Evolutionary conservation across 2,113 vertebrate genomes (phyloP).

Genomic region (Saguinus midas): DNA sequence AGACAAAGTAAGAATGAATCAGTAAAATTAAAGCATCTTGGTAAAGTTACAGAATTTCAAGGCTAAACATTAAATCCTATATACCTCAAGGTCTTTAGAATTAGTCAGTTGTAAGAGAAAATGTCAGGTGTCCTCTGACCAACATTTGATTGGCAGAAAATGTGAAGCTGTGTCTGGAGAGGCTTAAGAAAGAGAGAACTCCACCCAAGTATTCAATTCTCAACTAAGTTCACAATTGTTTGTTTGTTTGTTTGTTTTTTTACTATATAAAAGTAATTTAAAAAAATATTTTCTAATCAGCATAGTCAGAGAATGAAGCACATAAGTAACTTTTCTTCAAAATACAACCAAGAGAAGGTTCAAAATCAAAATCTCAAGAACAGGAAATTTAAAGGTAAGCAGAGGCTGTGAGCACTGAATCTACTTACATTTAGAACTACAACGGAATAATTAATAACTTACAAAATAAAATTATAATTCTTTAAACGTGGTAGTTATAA

Average conservation of each 20-base stretch:
- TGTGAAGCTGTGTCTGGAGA: background rate
- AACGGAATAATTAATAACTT: background rate
- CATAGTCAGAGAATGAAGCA: background rate
- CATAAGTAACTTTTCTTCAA: background rate
- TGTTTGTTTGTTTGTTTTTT: no score
- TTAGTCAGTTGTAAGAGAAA: background rate
- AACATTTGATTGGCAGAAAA: background rate
- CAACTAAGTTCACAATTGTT: background rate
- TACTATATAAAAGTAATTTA: background rate
- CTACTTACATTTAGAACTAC: background rate
- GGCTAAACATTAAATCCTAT: background rate
- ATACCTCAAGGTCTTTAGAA: background rate
- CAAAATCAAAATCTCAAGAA: background rate
- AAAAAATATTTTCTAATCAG: background rate
- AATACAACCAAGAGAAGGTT: background rate
- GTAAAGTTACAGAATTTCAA: background rate
- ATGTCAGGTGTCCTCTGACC: background rate
- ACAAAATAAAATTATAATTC: background rate
- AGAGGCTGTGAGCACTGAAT: background rate
- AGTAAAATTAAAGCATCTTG: background rate
- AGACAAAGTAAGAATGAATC: constrained; percentile 18
- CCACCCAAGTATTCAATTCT: background rate
- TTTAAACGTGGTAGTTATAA: background rate
- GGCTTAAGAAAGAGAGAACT: background rate
- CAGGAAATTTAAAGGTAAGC: background rate